These are phyloP conservation scores for Acleris laterana DNA, from an alignment of 2,888 invertebrate species.

Conservation along the genomic window DNA sequence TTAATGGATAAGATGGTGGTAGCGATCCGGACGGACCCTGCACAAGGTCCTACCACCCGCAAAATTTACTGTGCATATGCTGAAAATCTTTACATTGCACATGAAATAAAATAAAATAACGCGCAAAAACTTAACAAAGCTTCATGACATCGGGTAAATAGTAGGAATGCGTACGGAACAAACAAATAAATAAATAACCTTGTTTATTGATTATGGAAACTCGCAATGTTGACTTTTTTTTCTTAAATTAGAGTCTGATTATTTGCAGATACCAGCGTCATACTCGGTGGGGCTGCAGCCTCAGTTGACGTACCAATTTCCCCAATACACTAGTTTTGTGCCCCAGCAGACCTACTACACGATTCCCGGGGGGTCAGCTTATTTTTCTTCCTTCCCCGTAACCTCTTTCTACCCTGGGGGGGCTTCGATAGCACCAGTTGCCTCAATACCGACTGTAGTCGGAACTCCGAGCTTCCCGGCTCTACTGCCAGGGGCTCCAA, in stretches of 20 bases:
- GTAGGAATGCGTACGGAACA: too few species aligned
- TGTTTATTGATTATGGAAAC: too few species aligned
- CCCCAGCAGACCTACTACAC: slow-evolving; percentile 51
- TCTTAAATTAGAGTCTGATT: slow-evolving; percentile 21
- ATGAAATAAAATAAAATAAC: too few species aligned
- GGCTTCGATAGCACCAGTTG: slow-evolving; percentile 46
- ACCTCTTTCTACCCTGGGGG: slow-evolving; percentile 24
- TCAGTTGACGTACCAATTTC: slow-evolving; percentile 61
- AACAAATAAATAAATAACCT: too few species aligned
- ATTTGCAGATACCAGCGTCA: slow-evolving; percentile 62
- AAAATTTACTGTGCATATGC: too few species aligned
- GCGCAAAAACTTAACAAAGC: too few species aligned
- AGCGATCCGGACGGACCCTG: too few species aligned
- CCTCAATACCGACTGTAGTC: slow-evolving; percentile 41
- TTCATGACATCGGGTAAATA: too few species aligned
- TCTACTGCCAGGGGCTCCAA: slow-evolving; percentile 21
- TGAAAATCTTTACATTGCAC: too few species aligned
- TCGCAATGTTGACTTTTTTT: too few species aligned
- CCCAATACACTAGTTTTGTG: slow-evolving; percentile 53
- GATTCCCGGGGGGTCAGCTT: slow-evolving; percentile 31
- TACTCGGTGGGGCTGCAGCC: slow-evolving; percentile 58
- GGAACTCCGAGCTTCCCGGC: slow-evolving; percentile 41
- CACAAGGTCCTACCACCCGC: too few species aligned
- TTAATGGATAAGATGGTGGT: too few species aligned
- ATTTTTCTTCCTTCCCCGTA: slow-evolving; percentile 32